Conservation (phyloP, 2,888 invertebrate species). For the Macrophya alboannulata region DNA sequence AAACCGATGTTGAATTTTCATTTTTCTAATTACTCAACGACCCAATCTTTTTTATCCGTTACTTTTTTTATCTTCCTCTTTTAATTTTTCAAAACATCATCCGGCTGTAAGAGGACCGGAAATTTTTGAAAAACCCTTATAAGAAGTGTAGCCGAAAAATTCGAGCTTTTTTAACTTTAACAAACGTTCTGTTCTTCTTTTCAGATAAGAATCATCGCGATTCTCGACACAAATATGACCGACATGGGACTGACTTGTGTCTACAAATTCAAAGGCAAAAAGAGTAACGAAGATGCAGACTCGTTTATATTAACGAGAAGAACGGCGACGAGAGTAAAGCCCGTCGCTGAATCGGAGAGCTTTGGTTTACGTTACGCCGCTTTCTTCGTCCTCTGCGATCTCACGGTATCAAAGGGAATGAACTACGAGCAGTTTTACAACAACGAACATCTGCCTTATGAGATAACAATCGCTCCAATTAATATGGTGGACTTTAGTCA, state of each 20-base stretch:
- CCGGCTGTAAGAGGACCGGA: background rate
- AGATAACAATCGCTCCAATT: conserved; percentile 60
- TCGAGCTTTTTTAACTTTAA: background rate
- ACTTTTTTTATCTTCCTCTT: background rate
- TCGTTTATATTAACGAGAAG: conserved; percentile 47
- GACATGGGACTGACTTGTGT: conserved; percentile 61
- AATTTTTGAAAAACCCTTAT: background rate
- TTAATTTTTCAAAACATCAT: background rate
- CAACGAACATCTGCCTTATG: conserved; percentile 58
- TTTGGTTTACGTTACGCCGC: conserved; percentile 65
- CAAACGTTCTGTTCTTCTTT: background rate
- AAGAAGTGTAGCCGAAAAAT: background rate
- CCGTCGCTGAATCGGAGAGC: conserved; percentile 63
- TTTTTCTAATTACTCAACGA: background rate
- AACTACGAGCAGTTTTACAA: conserved; percentile 47
- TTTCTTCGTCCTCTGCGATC: conserved; percentile 65
- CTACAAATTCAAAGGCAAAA: conserved; percentile 61
- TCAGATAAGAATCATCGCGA: conserved; percentile 66
- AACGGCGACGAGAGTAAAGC: conserved; percentile 58
- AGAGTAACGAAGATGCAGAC: background rate
- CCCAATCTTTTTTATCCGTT: background rate
- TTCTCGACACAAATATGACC: conserved; percentile 60
- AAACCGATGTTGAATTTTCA: too few relatives aligned
- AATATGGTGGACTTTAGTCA: background rate
- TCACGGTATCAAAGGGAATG: conserved; percentile 47